Base-by-base conservation (phyloP, 2,113 vertebrate species). In the Aspidoscelis tigris region DNA sequence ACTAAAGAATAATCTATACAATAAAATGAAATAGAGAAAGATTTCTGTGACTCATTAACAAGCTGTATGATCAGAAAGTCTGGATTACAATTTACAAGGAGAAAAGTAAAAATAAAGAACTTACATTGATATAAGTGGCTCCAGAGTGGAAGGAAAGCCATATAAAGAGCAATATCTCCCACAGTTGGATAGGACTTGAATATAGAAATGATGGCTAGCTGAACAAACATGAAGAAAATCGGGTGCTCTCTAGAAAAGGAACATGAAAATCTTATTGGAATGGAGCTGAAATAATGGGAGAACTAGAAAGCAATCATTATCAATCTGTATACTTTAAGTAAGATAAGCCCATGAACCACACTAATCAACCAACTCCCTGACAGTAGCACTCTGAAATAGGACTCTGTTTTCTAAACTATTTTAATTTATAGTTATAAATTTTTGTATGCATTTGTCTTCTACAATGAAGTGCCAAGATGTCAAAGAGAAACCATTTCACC, bases 171-270 rank as follows among this genome's bases (percentile, higher is more conserved):
- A 53, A 98, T 93, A 0, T 99, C 99, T 78, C 99, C 99, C 77
- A 99, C 97, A 0, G 98, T 99, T 71, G 99, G 99, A 86, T 99
- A 99, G 1, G 98, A 99, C 93, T 99, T 99, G 92, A 99, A 99
- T 94, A 99, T 98, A 87, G 98, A 97, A 93, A 99, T 99, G 87
- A 99, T 94, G 6, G 98, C 98, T 0, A 99, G 94, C 95, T 99
- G 99, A 94, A 99, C 97, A 94, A 99, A 99, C 94, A 99, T 97
- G 93, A 99, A 97, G 90, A 99, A 99, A 86, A 99, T 72, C 0
- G 99, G 99, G 82, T 99, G 98, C 2, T 99, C 98, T 95, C 99
- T 99, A 76, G 82, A 86, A 84, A 33, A 26, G 47, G 85, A 80
- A 73, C 83, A 65, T 71, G 82, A 86, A 64, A 82, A 85, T 2